These are phyloP conservation scores for Lordiphosa mommai DNA, from an alignment of 1,140 invertebrate genomes.

Conservation along the genomic window DNA sequence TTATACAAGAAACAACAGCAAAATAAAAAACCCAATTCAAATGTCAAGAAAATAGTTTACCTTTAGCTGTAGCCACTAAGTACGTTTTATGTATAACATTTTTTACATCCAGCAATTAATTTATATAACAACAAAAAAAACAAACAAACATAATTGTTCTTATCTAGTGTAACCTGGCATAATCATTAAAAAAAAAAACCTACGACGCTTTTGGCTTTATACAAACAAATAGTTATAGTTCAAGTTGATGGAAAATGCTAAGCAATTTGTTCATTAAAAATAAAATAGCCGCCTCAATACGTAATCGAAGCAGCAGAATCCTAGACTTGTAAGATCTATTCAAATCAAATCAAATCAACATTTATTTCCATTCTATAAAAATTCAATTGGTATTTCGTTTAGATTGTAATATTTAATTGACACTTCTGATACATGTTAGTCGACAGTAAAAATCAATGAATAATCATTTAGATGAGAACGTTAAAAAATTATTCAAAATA, in stretches of 20 bases:
- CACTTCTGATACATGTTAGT: conserved; percentile 34
- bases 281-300: conserved; percentile 30
- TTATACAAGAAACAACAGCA: conserved; percentile 37
- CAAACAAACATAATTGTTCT: conserved; percentile 20
- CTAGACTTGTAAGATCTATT: conserved; percentile 15
- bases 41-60: conserved; percentile 29
- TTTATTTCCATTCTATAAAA: no score
- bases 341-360: conserved; percentile 21
- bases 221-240: conserved; percentile 39
- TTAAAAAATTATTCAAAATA: conserved; percentile 21
- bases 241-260: conserved; percentile 40
- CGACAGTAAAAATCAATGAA: conserved; percentile 23
- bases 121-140: no score
- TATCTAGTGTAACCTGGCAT: conserved; percentile 45
- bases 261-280: conserved; percentile 52
- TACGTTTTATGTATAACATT: conserved; percentile 46
- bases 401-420: conserved; percentile 21
- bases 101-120: conserved; percentile 56
- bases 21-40: conserved; percentile 12
- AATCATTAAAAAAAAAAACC: conserved; percentile 50
- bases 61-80: conserved; percentile 42
- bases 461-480: conserved; percentile 8
- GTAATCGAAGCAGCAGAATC: conserved; percentile 25
- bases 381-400: not conserved
- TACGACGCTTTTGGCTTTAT: conserved; percentile 56